A percentile compares a stretch with the other conserved stretches of the same genome.
These are phyloP conservation scores for Parnassius glacialis DNA, from an alignment of 2,888 invertebrate species.

Conservation along the genomic window DNA sequence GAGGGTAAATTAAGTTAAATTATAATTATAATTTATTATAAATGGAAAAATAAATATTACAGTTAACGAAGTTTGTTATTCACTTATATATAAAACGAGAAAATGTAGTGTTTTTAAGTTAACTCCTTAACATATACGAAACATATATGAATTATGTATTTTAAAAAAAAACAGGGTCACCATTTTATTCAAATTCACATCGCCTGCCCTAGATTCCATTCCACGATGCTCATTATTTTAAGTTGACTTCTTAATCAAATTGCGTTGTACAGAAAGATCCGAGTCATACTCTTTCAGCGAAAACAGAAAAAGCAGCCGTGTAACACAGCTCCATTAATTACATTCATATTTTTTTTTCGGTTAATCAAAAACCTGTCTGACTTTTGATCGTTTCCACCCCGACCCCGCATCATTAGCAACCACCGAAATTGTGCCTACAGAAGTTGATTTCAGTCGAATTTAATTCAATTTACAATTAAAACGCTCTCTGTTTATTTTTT, in stretches of 20 bases:
- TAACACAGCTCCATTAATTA: conserved; percentile 63
- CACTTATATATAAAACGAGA: too few relatives aligned
- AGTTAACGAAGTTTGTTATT: too few relatives aligned
- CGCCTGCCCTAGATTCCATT: conserved; percentile 11
- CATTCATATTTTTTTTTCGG: conserved; percentile 55
- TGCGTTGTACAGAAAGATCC: conserved; percentile 38
- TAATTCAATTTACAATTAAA: conserved; percentile 78
- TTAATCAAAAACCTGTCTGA: conserved; percentile 67
- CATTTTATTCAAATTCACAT: background rate
- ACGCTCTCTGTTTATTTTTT: conserved; percentile 66
- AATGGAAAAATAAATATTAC: too few relatives aligned
- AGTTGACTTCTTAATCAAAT: conserved; percentile 40
- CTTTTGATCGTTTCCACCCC: conserved; percentile 46
- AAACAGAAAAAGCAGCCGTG: conserved; percentile 38
- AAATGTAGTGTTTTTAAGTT: too few relatives aligned
- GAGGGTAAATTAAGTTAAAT: too few relatives aligned
- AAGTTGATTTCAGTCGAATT: conserved; percentile 67
- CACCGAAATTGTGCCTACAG: conserved; percentile 50
- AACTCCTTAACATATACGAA: too few relatives aligned
- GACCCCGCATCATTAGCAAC: conserved; percentile 58
- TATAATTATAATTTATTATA: too few relatives aligned
- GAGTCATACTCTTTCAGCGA: conserved; percentile 45
- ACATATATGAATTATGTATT: too few relatives aligned
- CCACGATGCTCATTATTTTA: conserved; percentile 23
- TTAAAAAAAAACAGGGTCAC: too few relatives aligned